Base-by-base conservation (phyloP, 2,113 vertebrate species). In the Felis chaus region DNA sequence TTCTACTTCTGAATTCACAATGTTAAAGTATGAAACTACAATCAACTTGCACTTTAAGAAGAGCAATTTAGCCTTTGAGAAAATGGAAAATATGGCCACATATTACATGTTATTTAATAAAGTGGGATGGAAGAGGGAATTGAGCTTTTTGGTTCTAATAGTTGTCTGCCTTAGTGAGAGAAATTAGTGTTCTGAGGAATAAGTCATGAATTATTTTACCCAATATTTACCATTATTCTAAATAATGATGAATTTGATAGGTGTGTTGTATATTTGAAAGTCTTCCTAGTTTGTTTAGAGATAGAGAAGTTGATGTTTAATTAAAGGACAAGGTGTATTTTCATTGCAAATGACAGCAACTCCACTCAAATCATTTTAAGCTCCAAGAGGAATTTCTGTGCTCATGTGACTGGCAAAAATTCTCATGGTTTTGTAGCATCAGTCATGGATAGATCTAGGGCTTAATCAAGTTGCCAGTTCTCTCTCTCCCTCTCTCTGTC, bases 1-100 rank as follows among this genome's bases (percentile, higher is more conserved):
- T 94, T 96, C 65, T 88, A 57, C 25, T 89, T 93, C 36, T 96
- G 87, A 94, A 93, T 95, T 93, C 83, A 50, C 11, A 19, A n/a
- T 66, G n/a, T 73, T 97, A 66, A 91, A 55, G 50, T 93, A 8
- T 92, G 63, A 95, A 89, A 61, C 74, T 81, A 53, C 3, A 53
- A 27, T 95, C n/a, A 29, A 53, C 41, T 92, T 97, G 41, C 33
- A 68, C 53, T 95, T 94, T 45, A 66, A 85, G 61, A 65, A 92
- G 85, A 84, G 55, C 55, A 76, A 61, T 69, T 95, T 66, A 82
- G 19, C 41, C 41, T 74, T 80, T 66, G 66, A 93, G 65, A 91
- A 94, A 78, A 48, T 96, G 71, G 90, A 55, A 95, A 95, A 15
- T 81, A 65, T 63, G 55, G 61, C 6, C 50, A 82, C 50, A 69